Conservation (phyloP, 1,140 invertebrate genomes). For the Cyrtorhinus lividipennis region DNA sequence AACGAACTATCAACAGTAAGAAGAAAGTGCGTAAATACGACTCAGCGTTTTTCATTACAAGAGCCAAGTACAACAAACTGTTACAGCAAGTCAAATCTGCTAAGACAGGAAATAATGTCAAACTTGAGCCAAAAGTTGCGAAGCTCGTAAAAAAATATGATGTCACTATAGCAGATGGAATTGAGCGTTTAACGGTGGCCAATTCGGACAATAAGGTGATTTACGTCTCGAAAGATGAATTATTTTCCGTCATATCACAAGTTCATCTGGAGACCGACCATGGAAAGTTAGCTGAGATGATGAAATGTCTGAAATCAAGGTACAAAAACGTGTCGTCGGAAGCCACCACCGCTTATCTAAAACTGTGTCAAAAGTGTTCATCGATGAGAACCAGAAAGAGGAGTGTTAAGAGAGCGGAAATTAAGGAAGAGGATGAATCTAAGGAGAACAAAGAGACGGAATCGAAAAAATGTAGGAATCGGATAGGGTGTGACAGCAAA, state of each 20-base stretch:
- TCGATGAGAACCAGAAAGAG: neutral
- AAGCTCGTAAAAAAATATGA: neutral
- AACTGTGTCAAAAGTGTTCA: neutral
- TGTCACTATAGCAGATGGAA: neutral
- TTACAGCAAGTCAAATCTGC: neutral
- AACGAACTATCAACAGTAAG: neutral
- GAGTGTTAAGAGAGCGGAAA: neutral
- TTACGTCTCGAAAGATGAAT: constrained; percentile 3
- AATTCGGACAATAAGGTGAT: neutral
- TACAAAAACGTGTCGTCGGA: constrained; percentile 10
- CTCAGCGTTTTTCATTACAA: neutral
- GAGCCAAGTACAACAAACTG: neutral
- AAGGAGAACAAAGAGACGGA: neutral
- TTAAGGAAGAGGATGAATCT: neutral
- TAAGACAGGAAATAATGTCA: neutral
- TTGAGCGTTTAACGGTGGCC: neutral
- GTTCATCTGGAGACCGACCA: neutral
- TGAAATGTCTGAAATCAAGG: neutral
- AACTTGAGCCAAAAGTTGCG: neutral
- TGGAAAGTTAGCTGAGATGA: neutral
- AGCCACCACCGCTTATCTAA: neutral
- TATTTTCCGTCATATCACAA: neutral
- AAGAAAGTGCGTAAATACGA: neutral
- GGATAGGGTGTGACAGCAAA: neutral
- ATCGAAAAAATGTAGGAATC: neutral